Conservation (phyloP, 2,113 vertebrate species). For the Triplophysa dalaica region DNA sequence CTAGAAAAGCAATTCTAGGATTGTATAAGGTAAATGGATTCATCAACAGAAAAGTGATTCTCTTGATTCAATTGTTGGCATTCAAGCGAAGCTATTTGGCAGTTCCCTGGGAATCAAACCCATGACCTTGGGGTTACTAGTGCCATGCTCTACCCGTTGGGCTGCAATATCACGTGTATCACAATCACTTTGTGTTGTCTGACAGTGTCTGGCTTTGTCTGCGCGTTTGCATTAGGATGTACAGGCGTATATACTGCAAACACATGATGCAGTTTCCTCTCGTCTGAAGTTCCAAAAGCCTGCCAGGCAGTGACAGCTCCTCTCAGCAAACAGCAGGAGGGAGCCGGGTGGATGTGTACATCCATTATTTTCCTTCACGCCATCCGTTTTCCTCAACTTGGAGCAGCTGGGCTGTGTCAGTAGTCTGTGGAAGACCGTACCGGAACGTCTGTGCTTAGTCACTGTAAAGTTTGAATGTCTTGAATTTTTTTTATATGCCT, state of each 20-base stretch:
- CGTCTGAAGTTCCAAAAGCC: constrained; percentile 31
- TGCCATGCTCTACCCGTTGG: no score
- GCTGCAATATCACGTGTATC: background rate
- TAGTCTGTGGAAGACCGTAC: constrained; percentile 34
- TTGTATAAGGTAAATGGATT: no score
- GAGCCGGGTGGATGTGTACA: constrained; percentile 29
- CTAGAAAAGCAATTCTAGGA: background rate
- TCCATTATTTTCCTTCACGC: constrained; percentile 27
- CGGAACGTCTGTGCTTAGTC: constrained; percentile 35
- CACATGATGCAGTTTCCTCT: constrained; percentile 22
- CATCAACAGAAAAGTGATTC: no score
- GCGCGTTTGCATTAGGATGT: constrained; percentile 20
- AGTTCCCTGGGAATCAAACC: no score
- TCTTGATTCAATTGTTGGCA: no score
- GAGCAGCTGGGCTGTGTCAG: constrained; percentile 46
- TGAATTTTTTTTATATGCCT: no score
- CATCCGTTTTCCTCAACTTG: constrained; percentile 38
- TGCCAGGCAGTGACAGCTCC: constrained; percentile 40
- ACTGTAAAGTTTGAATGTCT: constrained; percentile 12
- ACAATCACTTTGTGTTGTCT: background rate
- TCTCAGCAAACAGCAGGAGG: constrained; percentile 20
- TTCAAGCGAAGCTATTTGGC: no score
- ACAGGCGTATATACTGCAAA: constrained; percentile 32
- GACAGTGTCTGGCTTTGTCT: constrained; percentile 34
- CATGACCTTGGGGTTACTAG: no score